A percentile compares a stretch with the other conserved stretches of the same genome.
Evolutionary conservation across 1,140 invertebrate genomes (phyloP).

Genomic region (Platyscapa corneri): DNA sequence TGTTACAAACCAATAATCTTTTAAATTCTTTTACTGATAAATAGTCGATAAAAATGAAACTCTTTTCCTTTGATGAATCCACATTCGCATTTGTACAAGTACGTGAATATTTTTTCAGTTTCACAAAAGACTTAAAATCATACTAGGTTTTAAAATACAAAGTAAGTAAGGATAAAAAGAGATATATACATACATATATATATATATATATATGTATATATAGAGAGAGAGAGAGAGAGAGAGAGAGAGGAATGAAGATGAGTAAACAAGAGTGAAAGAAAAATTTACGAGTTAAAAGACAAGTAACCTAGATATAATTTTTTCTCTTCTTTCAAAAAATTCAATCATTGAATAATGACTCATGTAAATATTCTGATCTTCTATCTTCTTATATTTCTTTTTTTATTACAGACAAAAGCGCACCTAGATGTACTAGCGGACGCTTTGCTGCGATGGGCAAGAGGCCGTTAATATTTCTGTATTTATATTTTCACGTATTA

Average conservation of each 20-base stretch:
- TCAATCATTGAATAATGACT: background rate
- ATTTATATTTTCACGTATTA: background rate
- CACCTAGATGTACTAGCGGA: conserved; percentile 95
- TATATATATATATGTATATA: too few species aligned
- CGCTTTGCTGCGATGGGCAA: conserved; percentile 92
- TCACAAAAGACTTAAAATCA: background rate
- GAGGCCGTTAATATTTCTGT: conserved; percentile 82
- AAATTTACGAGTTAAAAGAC: too few species aligned
- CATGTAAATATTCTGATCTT: background rate
- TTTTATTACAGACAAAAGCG: conserved; percentile 90
- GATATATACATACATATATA: too few species aligned
- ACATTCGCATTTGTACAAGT: background rate
- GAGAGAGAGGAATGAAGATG: background rate
- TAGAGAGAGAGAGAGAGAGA: background rate
- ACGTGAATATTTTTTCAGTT: background rate
- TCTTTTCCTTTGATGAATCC: background rate
- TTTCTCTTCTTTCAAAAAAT: background rate
- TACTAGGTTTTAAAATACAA: background rate
- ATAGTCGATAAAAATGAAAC: background rate
- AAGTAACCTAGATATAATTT: too few species aligned
- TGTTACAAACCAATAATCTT: background rate
- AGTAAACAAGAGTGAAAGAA: too few species aligned
- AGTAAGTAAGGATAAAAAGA: too few species aligned
- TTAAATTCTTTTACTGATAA: background rate
- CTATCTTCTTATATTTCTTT: conserved; percentile 54